Percentiles rank a stretch among this genome's conserved stretches.
phyloP scores from a whole-genome alignment of 2,113 vertebrate genomes.

The Gnathonemus echidnorhynchus region DNA sequence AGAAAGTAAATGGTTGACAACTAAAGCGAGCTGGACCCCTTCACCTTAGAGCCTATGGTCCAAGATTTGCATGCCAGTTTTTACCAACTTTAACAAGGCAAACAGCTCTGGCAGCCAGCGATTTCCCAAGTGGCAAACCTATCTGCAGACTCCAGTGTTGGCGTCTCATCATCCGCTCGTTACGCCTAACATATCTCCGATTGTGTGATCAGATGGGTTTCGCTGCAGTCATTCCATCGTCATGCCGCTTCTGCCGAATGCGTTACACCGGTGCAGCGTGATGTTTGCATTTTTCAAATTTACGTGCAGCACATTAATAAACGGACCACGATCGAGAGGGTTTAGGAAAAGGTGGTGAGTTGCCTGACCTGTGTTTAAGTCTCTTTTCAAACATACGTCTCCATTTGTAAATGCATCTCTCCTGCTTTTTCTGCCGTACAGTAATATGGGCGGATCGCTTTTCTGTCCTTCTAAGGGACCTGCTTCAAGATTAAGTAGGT shows the following conservation, averaged over 20 bases:
- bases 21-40: constrained; percentile 52
- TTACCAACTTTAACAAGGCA: constrained; percentile 61
- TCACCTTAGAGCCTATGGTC: not conserved
- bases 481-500: constrained; percentile 68
- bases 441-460: constrained; percentile 65
- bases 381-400: constrained; percentile 60
- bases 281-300: constrained; percentile 50
- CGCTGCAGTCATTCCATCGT: constrained; percentile 50
- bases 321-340: constrained; percentile 40
- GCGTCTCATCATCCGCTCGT: constrained; percentile 48
- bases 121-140: constrained; percentile 46
- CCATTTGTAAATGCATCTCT: constrained; percentile 62
- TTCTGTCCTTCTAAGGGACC: constrained; percentile 72
- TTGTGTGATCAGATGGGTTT: constrained; percentile 55
- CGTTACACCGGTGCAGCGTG: constrained; percentile 34
- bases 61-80: not conserved
- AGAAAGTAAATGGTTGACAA: not conserved
- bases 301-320: constrained; percentile 42
- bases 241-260: constrained; percentile 55
- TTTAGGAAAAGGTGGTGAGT: not conserved
- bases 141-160: constrained; percentile 44
- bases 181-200: constrained; percentile 54
- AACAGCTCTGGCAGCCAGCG: constrained; percentile 60
- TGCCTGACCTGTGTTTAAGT: constrained; percentile 38
- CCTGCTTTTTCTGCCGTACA: constrained; percentile 56